A percentile compares a stretch with the other conserved stretches of the same genome.
Conservation (phyloP, 2,113 vertebrate genomes). For the Nanger granti region DNA sequence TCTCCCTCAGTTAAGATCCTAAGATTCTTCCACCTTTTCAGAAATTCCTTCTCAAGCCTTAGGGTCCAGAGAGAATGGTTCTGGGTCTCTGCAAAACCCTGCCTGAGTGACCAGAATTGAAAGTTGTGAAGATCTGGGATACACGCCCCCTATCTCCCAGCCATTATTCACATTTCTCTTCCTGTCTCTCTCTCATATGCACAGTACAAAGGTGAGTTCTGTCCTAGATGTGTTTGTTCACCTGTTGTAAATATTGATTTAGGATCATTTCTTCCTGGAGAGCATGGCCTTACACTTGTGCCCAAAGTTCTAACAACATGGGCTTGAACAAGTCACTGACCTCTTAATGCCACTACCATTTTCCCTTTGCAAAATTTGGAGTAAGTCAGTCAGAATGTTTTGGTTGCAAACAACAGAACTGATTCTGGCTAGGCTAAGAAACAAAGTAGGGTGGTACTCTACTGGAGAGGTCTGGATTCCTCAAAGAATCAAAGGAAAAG, state of each 20-base stretch:
- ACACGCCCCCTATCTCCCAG: background rate
- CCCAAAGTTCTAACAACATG: background rate
- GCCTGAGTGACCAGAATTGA: background rate
- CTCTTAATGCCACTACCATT: background rate
- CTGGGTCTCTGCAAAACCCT: background rate
- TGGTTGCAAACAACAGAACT: background rate
- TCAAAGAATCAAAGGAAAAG: background rate
- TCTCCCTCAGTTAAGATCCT: background rate
- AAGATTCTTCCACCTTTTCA: background rate
- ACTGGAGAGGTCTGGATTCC: background rate
- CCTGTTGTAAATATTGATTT: background rate
- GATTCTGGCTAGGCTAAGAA: background rate
- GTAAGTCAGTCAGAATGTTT: background rate
- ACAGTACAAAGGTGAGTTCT: background rate
- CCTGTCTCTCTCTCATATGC: background rate
- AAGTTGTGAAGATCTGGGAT: background rate
- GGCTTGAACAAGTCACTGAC: background rate
- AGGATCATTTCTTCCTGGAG: background rate
- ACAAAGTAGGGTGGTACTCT: background rate
- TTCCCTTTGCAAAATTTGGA: background rate
- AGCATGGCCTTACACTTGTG: background rate
- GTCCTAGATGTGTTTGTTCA: background rate
- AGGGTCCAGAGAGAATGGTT: background rate
- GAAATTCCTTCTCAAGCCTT: background rate
- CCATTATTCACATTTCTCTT: background rate